A percentile compares a stretch with the other conserved stretches of the same genome.
Evolutionary conservation across 2,797 vertebrate species (phyloP).

Genomic region (Crenichthys baileyi): DNA sequence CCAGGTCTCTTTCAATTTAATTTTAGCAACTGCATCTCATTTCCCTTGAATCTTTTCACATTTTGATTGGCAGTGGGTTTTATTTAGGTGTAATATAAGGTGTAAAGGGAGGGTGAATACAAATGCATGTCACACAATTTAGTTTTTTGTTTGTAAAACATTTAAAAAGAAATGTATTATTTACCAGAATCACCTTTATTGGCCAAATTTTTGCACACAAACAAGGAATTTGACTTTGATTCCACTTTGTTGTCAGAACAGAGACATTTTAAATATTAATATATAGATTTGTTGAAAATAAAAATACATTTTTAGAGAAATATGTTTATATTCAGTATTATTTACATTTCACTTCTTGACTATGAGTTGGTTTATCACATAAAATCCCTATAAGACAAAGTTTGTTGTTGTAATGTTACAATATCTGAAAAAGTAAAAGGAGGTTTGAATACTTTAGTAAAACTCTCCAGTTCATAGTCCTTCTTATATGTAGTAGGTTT

Average conservation of each 20-base stretch:
- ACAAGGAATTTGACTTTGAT: background rate
- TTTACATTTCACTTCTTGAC: no score
- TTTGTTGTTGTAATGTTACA: background rate
- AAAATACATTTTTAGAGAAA: background rate
- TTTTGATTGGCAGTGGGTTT: background rate
- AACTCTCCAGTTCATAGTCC: background rate
- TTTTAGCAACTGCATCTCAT: background rate
- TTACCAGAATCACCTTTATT: background rate
- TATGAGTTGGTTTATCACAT: background rate
- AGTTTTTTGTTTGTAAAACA: background rate
- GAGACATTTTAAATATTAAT: background rate
- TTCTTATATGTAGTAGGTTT: background rate
- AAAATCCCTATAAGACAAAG: background rate
- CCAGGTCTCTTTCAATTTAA: constrained; percentile 77
- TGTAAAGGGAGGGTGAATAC: background rate
- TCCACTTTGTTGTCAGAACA: background rate
- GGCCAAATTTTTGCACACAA: background rate
- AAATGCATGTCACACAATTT: background rate
- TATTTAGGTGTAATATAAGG: background rate
- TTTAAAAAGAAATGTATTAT: background rate
- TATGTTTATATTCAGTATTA: background rate
- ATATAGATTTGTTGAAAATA: background rate
- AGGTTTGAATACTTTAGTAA: background rate
- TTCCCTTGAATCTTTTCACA: background rate
- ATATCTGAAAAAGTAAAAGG: background rate